Conservation (phyloP, 1,140 invertebrate species). For the Amyelois transitella region DNA sequence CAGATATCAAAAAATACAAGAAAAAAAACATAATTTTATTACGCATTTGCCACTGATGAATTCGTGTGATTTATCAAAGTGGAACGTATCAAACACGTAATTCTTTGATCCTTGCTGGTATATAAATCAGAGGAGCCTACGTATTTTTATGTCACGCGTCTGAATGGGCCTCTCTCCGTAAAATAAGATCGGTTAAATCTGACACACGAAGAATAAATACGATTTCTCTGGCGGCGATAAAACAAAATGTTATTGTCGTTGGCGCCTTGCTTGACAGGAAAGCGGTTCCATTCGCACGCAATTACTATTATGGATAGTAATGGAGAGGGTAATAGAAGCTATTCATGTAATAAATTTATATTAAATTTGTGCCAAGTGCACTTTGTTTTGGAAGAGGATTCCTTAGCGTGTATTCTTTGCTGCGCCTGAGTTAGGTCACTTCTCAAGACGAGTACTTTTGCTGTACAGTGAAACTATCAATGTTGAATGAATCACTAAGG, state of each 20-base stretch:
- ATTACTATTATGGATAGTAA: not conserved
- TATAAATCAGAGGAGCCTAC: constrained; percentile 25
- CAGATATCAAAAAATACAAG: not conserved
- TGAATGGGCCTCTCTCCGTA: constrained; percentile 16
- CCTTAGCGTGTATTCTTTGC: not conserved
- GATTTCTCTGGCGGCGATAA: constrained; percentile 20
- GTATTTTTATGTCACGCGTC: constrained; percentile 25
- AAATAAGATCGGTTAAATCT: constrained; percentile 29
- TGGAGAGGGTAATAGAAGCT: not conserved
- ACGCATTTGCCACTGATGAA: not conserved
- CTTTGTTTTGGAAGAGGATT: not conserved
- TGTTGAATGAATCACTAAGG: no score
- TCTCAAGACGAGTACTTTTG: no score
- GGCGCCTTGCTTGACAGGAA: not conserved
- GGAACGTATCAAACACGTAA: constrained; percentile 13
- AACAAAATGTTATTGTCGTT: constrained; percentile 19
- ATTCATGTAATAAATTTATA: not conserved
- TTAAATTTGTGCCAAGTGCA: not conserved
- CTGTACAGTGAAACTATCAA: no score
- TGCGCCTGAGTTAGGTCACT: no score
- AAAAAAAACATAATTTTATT: not conserved
- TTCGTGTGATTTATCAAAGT: constrained; percentile 8
- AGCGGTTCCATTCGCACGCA: not conserved
- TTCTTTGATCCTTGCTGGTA: constrained; percentile 19
- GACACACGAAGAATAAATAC: constrained; percentile 24